These are phyloP conservation scores for Cosmorhoe ocellata DNA, from an alignment of 2,888 invertebrate genomes.

Conservation along the genomic window DNA sequence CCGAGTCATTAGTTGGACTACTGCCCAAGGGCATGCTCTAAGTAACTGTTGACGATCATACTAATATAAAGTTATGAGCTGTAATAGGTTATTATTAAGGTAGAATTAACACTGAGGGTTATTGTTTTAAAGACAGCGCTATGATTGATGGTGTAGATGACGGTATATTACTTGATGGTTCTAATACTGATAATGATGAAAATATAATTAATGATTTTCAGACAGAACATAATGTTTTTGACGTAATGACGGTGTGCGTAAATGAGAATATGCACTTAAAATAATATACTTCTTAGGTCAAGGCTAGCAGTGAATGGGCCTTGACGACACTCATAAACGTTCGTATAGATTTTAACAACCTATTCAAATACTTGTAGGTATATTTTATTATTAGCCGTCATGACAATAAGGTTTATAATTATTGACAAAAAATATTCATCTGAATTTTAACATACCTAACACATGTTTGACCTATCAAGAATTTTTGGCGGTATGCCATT, in stretches of 20 bases:
- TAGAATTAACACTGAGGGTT: constrained; percentile 68
- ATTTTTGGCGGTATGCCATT: no score
- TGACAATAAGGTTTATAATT: no score
- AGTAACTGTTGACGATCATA: constrained; percentile 72
- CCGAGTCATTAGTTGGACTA: constrained; percentile 66
- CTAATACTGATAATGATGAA: constrained; percentile 31
- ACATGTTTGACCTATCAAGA: no score
- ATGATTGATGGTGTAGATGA: constrained; percentile 68
- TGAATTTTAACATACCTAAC: no score
- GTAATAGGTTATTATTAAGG: constrained; percentile 72
- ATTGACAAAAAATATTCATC: no score
- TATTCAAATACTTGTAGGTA: constrained; percentile 37
- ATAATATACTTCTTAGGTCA: constrained; percentile 41
- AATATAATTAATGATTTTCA: constrained; percentile 38
- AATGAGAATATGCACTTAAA: constrained; percentile 31
- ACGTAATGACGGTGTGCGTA: constrained; percentile 29
- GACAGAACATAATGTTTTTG: constrained; percentile 22
- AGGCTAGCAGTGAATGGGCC: constrained; percentile 40
- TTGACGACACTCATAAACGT: constrained; percentile 46
- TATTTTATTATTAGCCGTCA: constrained; percentile 32
- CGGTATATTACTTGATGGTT: constrained; percentile 23
- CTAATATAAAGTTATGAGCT: constrained; percentile 65
- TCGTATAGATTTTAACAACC: constrained; percentile 42
- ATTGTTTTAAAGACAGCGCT: constrained; percentile 75
- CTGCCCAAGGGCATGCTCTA: constrained; percentile 72